These are phyloP conservation scores for Meganola albula DNA, from an alignment of 2,888 invertebrate genomes.

Conservation along the genomic window DNA sequence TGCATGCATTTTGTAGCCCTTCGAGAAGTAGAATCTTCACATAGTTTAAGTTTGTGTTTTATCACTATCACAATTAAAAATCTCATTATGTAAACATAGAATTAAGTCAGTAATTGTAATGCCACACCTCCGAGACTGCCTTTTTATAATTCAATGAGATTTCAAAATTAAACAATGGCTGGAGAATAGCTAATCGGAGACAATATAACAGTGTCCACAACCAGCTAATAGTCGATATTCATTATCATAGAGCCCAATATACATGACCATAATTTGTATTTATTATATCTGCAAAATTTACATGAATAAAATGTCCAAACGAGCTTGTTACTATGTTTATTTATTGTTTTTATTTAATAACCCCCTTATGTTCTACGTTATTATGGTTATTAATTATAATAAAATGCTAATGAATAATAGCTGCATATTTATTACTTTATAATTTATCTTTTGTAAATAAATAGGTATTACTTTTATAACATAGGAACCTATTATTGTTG, in stretches of 20 bases:
- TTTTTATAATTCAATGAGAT: constrained; percentile 72
- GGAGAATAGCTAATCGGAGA: constrained; percentile 50
- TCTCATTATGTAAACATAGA: constrained; percentile 74
- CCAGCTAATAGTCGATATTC: constrained; percentile 64
- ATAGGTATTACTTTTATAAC: no score
- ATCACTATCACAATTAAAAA: constrained; percentile 75
- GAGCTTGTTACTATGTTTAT: constrained; percentile 64
- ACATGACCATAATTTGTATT: constrained; percentile 77
- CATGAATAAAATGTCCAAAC: constrained; percentile 77
- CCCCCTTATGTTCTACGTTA: no score
- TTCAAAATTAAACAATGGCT: constrained; percentile 65
- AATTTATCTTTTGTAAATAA: no score
- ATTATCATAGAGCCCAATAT: constrained; percentile 73
- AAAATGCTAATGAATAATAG: no score
- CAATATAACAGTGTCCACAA: constrained; percentile 54
- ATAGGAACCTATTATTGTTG: no score
- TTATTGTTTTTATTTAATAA: constrained; percentile 31
- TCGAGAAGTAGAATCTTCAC: constrained; percentile 64
- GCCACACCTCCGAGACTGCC: constrained; percentile 77
- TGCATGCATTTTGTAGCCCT: constrained; percentile 69
- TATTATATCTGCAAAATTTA: constrained; percentile 78
- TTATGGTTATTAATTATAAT: no score
- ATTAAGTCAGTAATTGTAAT: constrained; percentile 75
- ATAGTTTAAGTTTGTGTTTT: constrained; percentile 73
- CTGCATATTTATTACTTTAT: no score